Percentiles rank a stretch among this genome's conserved stretches.
These are phyloP conservation scores for Hypanus sabinus DNA, from an alignment of 2,113 vertebrate species.

Conservation along the genomic window DNA sequence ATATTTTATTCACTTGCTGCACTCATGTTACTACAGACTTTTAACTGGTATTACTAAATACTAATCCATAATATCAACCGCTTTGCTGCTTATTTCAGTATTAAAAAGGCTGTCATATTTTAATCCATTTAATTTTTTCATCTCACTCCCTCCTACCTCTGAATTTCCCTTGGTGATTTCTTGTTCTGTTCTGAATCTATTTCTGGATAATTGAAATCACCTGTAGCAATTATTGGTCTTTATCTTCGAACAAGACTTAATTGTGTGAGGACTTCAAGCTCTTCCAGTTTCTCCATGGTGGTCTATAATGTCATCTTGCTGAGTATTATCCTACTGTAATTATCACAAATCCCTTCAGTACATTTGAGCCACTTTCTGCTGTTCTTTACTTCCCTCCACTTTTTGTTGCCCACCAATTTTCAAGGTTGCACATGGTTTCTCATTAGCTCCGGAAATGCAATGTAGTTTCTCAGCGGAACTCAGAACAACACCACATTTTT, in stretches of 20 bases:
- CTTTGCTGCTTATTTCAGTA: neutral
- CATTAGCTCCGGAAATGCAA: neutral
- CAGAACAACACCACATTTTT: neutral
- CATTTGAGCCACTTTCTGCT: neutral
- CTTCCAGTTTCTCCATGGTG: neutral
- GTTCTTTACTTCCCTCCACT: neutral
- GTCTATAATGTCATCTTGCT: neutral
- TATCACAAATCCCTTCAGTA: slow-evolving; percentile 3
- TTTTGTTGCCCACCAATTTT: neutral
- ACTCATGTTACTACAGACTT: neutral
- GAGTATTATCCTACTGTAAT: slow-evolving; percentile 6
- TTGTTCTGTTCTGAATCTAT: slow-evolving; percentile 21
- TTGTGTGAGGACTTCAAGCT: neutral
- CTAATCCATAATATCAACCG: neutral
- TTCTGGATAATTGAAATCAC: slow-evolving; percentile 36
- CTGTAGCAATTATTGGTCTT: slow-evolving; percentile 33
- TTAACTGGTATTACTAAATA: neutral
- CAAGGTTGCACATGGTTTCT: neutral
- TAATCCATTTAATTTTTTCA: neutral
- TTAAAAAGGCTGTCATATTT: neutral
- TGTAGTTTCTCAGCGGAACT: neutral
- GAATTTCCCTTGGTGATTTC: neutral
- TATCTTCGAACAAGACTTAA: slow-evolving; percentile 13
- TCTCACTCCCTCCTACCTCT: neutral
- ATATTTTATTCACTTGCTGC: neutral